Conservation (phyloP, 23 tunicate species). For the Phallusia fumigata region DNA sequence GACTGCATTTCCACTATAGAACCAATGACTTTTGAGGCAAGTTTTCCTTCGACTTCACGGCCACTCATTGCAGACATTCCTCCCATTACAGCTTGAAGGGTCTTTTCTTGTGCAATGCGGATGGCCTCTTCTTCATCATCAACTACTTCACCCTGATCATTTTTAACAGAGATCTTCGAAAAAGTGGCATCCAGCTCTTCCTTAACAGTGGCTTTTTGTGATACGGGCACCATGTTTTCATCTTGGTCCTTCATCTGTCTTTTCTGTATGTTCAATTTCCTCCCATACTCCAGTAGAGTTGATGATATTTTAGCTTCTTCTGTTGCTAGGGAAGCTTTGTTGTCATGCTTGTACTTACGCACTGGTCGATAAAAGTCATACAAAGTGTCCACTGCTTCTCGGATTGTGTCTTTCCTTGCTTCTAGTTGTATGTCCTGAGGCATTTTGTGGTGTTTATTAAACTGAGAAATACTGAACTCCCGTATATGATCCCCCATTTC, state of each 20-base stretch:
- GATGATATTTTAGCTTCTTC: conserved; percentile 89
- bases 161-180: conserved; percentile 33
- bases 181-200: conserved; percentile 60
- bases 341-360: conserved; percentile 70
- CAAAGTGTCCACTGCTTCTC: conserved; percentile 34
- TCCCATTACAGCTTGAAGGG: conserved; percentile 73
- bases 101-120: conserved; percentile 71
- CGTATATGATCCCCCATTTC: conserved; percentile 88
- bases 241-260: conserved; percentile 19
- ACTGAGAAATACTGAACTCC: conserved; percentile 90
- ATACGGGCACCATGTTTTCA: not conserved
- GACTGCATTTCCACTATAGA: conserved; percentile 96
- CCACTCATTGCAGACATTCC: conserved; percentile 91
- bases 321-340: conserved; percentile 40
- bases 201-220: not conserved
- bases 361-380: conserved; percentile 48
- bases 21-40: conserved; percentile 77
- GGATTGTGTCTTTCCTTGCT: conserved; percentile 22
- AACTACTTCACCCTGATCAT: conserved; percentile 13
- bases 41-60: conserved; percentile 83
- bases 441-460: conserved; percentile 70
- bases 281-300: conserved; percentile 84
- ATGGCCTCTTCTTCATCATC: conserved; percentile 83
- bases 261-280: conserved; percentile 38
- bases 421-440: conserved; percentile 43